phyloP scores from a whole-genome alignment of 2,888 invertebrate species.

The Acrobasis suavella region DNA sequence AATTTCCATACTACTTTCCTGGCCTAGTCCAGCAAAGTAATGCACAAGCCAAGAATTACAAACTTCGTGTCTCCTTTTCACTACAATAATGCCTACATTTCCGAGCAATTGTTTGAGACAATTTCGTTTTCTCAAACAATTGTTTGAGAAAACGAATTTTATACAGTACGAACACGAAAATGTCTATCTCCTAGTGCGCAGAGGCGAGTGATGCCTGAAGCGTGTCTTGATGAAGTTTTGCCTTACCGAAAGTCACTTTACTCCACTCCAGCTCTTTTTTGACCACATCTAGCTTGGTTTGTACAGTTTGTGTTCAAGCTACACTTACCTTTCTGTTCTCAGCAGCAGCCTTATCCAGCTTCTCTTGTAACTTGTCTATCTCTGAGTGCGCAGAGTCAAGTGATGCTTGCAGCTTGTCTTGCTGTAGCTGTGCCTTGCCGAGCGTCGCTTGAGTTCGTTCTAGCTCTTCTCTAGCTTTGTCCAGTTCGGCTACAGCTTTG shows the following conservation, averaged over 20 bases:
- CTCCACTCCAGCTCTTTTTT: background rate
- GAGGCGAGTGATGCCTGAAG: too few relatives aligned
- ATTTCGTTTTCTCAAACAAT: too few relatives aligned
- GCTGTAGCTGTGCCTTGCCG: conserved; percentile 94
- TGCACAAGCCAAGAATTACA: too few relatives aligned
- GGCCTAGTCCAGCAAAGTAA: too few relatives aligned
- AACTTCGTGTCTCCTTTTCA: too few relatives aligned
- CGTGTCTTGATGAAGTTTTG: too few relatives aligned
- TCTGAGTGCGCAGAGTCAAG: conserved; percentile 95
- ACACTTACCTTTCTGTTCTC: conserved; percentile 81
- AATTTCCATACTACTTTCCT: too few relatives aligned
- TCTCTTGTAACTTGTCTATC: conserved; percentile 94
- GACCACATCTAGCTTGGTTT: background rate
- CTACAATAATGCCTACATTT: too few relatives aligned
- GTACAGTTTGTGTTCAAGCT: background rate
- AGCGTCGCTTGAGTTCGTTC: conserved; percentile 94
- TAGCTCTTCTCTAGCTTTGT: conserved; percentile 93
- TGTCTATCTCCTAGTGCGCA: too few relatives aligned
- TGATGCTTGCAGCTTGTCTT: conserved; percentile 94
- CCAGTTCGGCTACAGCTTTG: conserved; percentile 91
- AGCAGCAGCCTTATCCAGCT: conserved; percentile 90
- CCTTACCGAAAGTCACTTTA: background rate
- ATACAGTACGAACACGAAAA: too few relatives aligned
- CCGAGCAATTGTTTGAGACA: too few relatives aligned
- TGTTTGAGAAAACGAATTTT: too few relatives aligned